Conservation (phyloP, 1,140 invertebrate species). For the Stenopsyche tienmushanensis region DNA sequence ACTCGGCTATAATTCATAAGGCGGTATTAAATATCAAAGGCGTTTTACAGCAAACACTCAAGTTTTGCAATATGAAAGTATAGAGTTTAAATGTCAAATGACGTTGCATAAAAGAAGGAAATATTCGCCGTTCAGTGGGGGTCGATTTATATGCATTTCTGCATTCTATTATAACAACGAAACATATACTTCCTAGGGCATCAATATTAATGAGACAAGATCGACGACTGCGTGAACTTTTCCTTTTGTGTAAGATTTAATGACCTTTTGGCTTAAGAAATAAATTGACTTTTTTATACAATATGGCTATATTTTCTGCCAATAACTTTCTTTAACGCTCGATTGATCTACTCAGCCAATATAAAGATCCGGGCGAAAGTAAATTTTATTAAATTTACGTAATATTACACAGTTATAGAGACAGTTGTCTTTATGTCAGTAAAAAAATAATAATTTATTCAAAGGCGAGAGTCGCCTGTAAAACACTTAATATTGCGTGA, state of each 20-base stretch:
- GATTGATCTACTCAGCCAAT: neutral
- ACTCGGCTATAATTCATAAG: neutral
- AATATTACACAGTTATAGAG: conserved; percentile 3
- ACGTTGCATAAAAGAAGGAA: neutral
- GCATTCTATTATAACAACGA: neutral
- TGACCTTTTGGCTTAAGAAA: neutral
- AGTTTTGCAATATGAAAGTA: conserved; percentile 24
- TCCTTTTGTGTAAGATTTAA: neutral
- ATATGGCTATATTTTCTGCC: neutral
- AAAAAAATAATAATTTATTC: conserved; percentile 13
- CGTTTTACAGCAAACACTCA: neutral
- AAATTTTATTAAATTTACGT: conserved; percentile 4
- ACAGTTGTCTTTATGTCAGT: neutral
- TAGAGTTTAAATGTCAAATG: conserved; percentile 17
- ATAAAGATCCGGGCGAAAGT: conserved; percentile 15
- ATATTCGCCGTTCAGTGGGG: neutral
- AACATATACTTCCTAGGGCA: no score
- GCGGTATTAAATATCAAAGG: conserved; percentile 12
- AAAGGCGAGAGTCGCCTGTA: conserved; percentile 10
- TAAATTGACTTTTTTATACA: neutral
- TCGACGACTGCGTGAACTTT: neutral
- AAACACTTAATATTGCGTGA: conserved; percentile 6
- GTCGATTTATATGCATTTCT: neutral
- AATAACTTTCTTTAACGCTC: conserved; percentile 2
- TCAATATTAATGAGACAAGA: neutral